Conservation (phyloP, 2,888 invertebrate genomes). For the Drosophila demipolita region DNA sequence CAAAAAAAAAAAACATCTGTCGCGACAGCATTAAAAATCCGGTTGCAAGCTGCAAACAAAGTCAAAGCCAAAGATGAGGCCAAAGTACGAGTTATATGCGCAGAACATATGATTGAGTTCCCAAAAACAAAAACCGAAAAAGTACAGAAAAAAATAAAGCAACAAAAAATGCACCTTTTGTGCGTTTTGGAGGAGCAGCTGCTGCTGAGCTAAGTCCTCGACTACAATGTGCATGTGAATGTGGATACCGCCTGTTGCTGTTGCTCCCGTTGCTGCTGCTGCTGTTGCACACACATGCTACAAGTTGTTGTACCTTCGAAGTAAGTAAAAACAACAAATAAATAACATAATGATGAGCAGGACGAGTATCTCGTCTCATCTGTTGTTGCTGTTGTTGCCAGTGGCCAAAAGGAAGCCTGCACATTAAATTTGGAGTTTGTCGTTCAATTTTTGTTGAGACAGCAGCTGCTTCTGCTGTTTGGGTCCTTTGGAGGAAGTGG, state of each 20-base stretch:
- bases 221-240: slow-evolving; percentile 13
- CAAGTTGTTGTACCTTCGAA: slow-evolving; percentile 36
- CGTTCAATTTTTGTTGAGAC: slow-evolving; percentile 35
- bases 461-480: slow-evolving; percentile 22
- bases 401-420: slow-evolving; percentile 33
- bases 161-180: slow-evolving; percentile 68
- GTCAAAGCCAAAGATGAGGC: slow-evolving; percentile 55
- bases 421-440: slow-evolving; percentile 56
- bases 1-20: slow-evolving; percentile 66
- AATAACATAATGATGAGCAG: slow-evolving; percentile 43
- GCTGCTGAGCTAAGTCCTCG: slow-evolving; percentile 40
- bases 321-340: slow-evolving; percentile 14
- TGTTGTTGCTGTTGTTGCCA: slow-evolving; percentile 4
- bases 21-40: slow-evolving; percentile 64
- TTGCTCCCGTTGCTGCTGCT: slow-evolving; percentile 34
- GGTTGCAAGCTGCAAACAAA: slow-evolving; percentile 74
- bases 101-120: slow-evolving; percentile 76
- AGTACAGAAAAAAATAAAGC: slow-evolving; percentile 1
- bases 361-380: slow-evolving; percentile 13
- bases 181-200: slow-evolving; percentile 54
- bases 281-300: slow-evolving; percentile 46
- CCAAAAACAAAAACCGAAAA: slow-evolving; percentile 42
- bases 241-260: slow-evolving; percentile 42
- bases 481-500: neutral
- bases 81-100: slow-evolving; percentile 35